A percentile compares a stretch with the other conserved stretches of the same genome.
phyloP scores from a whole-genome alignment of 2,797 vertebrate genomes.

The Fratercula arctica region DNA sequence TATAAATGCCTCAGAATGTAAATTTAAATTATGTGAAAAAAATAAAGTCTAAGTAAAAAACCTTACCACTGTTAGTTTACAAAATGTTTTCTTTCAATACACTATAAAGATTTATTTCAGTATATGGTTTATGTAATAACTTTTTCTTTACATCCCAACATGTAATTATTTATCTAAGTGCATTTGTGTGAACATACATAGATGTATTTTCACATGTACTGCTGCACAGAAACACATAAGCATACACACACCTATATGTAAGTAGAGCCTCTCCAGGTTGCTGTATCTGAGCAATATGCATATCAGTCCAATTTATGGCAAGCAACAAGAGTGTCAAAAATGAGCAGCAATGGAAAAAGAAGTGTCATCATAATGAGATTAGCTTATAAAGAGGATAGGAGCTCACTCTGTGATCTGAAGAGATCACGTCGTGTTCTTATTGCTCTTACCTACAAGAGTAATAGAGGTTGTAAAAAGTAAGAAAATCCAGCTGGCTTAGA shows the following conservation, averaged over 20 bases:
- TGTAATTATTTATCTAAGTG: neutral
- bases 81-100: neutral
- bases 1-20: neutral
- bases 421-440: neutral
- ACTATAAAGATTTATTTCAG: neutral
- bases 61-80: rapidly evolving
- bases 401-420: neutral
- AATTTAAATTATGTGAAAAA: neutral
- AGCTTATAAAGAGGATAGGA: neutral
- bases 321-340: neutral
- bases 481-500: neutral
- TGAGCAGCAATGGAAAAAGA: neutral
- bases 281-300: neutral
- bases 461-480: neutral
- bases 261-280: neutral
- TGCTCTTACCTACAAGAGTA: neutral
- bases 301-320: neutral
- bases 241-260: too few species aligned
- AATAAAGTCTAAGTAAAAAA: neutral
- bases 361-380: neutral
- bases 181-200: neutral
- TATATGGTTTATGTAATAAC: neutral
- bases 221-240: neutral
- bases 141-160: neutral
- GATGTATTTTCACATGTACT: neutral